Base-by-base conservation (phyloP, 2,113 vertebrate genomes). In the Sinocyclocheilus anophthalmus region DNA sequence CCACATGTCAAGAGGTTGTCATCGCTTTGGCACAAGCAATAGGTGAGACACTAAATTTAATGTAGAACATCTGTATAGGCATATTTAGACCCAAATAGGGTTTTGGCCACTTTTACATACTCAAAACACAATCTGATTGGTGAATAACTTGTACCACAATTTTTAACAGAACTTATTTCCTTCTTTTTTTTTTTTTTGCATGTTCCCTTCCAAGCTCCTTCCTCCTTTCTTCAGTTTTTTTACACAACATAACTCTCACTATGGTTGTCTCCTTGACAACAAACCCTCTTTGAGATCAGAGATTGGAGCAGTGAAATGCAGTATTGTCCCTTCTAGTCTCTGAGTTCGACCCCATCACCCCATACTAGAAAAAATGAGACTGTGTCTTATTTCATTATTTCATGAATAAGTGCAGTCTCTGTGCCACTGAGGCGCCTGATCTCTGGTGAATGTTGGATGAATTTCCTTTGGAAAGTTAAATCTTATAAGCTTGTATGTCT, bases 21-120 rank as follows among this genome's bases (percentile, higher is more conserved):
- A 98, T 99, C 63, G 98, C 98, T 86, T 95, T 99, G 90, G 98
- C 98, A 13, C 98, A 99, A 90, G 98, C 98, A n/a, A 99, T 99
- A 65, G 98, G 98, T 99, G 90, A 96, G 96, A 33, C 57, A 45
- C 73, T 75, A 10, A 53, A 37, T 37, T 37, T 37, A 37, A 37
- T 37, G 4, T 37, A 37, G 37, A 37, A 50, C 24, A 55, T 55
- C 53, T 18, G 9, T 10, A 45, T 45, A 45, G 42, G 9, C 42
- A 10, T 11, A 45, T 45, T 45, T 45, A 53, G 55, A 22, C 2
- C 55, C n/a, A 2, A 3, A 81, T 0, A 33, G 26, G 50, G 45
- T 26, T 77, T 77, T 75, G 33, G 24, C 55, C 16, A 55, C n/a
- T 55, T 16, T 26, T 20, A 24, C 42, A 76, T 55, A 26, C 12